Base-by-base conservation (phyloP, 2,797 vertebrate genomes). In the Columba guinea region DNA sequence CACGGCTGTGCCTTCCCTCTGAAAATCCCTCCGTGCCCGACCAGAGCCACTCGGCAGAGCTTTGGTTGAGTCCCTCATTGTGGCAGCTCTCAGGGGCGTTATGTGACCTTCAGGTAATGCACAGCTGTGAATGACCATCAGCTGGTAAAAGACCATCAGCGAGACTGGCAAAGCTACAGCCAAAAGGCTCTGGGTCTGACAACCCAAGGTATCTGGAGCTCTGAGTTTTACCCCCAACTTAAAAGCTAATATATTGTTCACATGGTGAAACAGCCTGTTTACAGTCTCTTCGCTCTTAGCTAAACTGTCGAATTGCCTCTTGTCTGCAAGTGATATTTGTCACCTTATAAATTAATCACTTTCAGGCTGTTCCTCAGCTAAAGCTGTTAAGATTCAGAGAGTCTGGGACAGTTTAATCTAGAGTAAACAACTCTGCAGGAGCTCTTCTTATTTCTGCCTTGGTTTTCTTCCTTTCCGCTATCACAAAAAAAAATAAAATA, bases 341-440 rank as follows among this genome's bases (percentile, higher is more conserved):
- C 82, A 77, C 64, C 55, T 81, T 94, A 87, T 91, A 93, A 96
- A 97, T 94, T 90, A 95, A 96, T 96, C 95, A 92, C 88, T 95
- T 88, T 80, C 63, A 78, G 75, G 15, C 81, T 90, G 55, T 84
- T 93, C 69, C 77, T 83, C 55, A 79, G 87, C 79, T 89, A 74
- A 95, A 94, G 75, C 87, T 75, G 65, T 83, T 84, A 91, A 85
- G 70, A 90, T 82, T 53, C 37, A 0, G 80, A 95, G 67, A 92
- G 81, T 46, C 68, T 92, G 90, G 93, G 94, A 93, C 65, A 88
- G 89, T 94, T 93, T 95, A 94, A 96, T 93, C 69, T 73, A 94
- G 93, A 96, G 83, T 94, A 96, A 96, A 94, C 80, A 94, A 95
- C 95, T 96, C 91, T 90, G 78, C 83, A 90, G 87, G 89, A 83